phyloP scores from a whole-genome alignment of 2,797 vertebrate genomes.

The Babyrousa celebensis region DNA sequence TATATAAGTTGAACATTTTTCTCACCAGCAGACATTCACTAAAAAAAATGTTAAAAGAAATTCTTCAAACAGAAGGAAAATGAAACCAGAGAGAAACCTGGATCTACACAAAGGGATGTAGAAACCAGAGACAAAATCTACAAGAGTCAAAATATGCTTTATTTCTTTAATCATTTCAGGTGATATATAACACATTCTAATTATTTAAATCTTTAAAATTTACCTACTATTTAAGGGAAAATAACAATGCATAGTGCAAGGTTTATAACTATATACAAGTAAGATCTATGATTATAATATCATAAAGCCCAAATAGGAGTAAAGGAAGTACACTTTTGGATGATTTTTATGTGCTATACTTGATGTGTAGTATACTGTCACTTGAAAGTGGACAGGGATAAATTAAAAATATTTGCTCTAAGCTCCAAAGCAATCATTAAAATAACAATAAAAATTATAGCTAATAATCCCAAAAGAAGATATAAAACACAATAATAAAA shows the following conservation, averaged over 20 bases:
- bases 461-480: not conserved
- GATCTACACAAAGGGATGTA: not conserved
- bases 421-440: not conserved
- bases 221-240: not conserved
- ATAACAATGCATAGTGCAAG: not conserved
- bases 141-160: not conserved
- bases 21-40: not conserved
- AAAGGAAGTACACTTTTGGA: not conserved
- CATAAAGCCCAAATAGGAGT: not conserved
- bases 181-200: not conserved
- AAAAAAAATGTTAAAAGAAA: not conserved
- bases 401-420: not conserved
- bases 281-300: not conserved
- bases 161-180: slow-evolving; percentile 18
- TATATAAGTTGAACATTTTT: not conserved
- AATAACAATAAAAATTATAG: not conserved
- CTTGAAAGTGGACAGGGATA: not conserved
- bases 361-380: not conserved
- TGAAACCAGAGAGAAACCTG: not conserved
- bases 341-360: not conserved
- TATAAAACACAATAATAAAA: not conserved
- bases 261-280: not conserved
- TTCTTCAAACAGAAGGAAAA: not conserved
- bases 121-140: not conserved
- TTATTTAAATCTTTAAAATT: slow-evolving; percentile 46